Evolutionary conservation across 2,797 vertebrate genomes (phyloP).

Genomic region (Pyrrhura leucotis): DNA sequence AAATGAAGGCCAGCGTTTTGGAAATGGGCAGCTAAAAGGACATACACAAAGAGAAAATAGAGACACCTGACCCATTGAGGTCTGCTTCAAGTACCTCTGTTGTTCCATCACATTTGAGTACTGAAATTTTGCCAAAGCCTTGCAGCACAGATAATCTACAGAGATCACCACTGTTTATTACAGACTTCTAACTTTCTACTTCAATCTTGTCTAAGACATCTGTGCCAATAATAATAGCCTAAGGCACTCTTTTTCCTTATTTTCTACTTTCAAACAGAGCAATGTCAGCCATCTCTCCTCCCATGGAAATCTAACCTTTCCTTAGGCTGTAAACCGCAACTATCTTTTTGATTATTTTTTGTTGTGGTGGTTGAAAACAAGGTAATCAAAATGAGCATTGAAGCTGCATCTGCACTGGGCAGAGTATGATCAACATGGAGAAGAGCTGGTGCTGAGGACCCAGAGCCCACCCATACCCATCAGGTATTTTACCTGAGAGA

Average conservation of each 20-base stretch:
- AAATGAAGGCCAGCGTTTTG: not conserved
- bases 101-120: not conserved
- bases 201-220: not conserved
- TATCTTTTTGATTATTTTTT: not conserved
- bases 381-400: not conserved
- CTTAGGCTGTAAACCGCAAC: not conserved
- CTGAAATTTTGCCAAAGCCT: not conserved
- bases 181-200: not conserved
- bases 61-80: not conserved
- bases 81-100: not conserved
- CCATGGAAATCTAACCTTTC: not conserved
- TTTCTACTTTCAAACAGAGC: not conserved
- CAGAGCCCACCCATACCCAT: not conserved
- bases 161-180: not conserved
- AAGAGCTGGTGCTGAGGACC: not conserved
- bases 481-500: not conserved
- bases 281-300: not conserved
- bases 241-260: not conserved
- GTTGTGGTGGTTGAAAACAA: not conserved
- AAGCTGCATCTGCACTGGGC: not conserved
- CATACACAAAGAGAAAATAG: not conserved
- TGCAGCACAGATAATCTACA: not conserved
- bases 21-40: not conserved
- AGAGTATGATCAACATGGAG: not conserved
- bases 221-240: not conserved